Base-by-base conservation (phyloP, 2,113 vertebrate species). In the Protobothrops flavoviridis region DNA sequence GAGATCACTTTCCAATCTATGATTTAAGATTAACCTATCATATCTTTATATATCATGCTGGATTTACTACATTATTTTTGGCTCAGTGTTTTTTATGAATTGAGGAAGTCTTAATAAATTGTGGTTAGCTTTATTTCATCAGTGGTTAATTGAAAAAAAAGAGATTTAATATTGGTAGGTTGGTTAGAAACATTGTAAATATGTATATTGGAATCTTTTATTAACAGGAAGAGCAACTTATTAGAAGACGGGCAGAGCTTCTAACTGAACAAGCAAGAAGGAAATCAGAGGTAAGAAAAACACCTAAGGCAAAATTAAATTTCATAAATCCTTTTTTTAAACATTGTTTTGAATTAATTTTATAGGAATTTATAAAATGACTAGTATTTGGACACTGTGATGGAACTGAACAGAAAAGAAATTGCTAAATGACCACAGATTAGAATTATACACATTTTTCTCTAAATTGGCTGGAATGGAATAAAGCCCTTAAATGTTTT, bases 201-300 rank as follows among this genome's bases (percentile, higher is more conserved):
- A 81, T 24, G 61, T 69, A 53, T 13, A 43, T 29, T 39, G 23
- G 48, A 1, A 43, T 89, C 93, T 94, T 97, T 96, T 85, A 92
- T 87, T 94, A 94, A 96, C 94, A 99, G 99, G 97, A 98, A 48
- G 97, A 98, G 59, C 96, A 90, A 81, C 98, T 99, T 95, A 95
- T 96, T 87, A 98, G 95, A 96, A 98, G 99, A 97, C 98, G 98
- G 92, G 98, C 97, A 95, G 98, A 99, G 95, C 98, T 99, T 93
- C n/a, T 98, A 95, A 96, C 91, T 94, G 98, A 98, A 92, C 96
- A 50, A 95, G 96, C 94, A 1, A 97, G 92, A 96, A 96, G 21
- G 93, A 97, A 96, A 95, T 88, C 56, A 10, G 93, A 96, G 93
- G 98, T 98, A 96, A 97, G 97, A 95, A 95, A 96, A 90, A 29